Evolutionary conservation across 2,113 vertebrate species (phyloP), one percentile per base, ranked within the genome.

Genomic region (Campylorhamphus procurvoides): DNA sequence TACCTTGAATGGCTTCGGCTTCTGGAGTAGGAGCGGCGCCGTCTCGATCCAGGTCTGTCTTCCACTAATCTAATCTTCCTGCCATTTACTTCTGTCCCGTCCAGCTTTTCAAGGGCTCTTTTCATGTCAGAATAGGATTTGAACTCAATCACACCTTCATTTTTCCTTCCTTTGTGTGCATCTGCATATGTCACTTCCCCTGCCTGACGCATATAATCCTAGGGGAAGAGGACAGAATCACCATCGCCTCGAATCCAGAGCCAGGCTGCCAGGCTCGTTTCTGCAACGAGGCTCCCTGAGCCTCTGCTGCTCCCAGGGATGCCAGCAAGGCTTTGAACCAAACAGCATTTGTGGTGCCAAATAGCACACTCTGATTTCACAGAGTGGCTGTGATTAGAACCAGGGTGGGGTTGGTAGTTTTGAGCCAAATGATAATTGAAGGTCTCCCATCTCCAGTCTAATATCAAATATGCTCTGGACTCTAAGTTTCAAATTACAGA

Each of bases 191-290:
- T 99, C 94, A 99, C 99, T 94, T 99, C 99, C 84, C 99, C 99
- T 31, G 99, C 99, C 98, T 99, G 99, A 94, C 99, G 99, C 99
- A 99, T 99, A 97, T 99, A 99, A 97, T 99, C 99, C 99, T 99
- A 92, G 74, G 74, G 94, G 94, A 79, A 94, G 90, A 97, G 95
- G 94, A 97, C 91, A 97, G 87, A 97, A 95, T 88, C 91, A 89
- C 82, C 84, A 94, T 87, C 11, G 86, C 88, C 93, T 96, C 23
- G 18, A 94, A 90, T 95, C 89, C 92, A 93, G 85, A 90, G 71
- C 12, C 87, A 67, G 86, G 88, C 69, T 64, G 58, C 79, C 85
- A 77, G 84, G 31, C 14, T 73, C 47, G n/a, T 37, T 71, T 18
- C 90, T 85, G 71, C 52, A 66, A 12, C 0, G 10, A 59, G 18